These are phyloP conservation scores for Vannuccia rotundouncinata DNA, from an alignment of 2,888 invertebrate genomes.

Conservation along the genomic window DNA sequence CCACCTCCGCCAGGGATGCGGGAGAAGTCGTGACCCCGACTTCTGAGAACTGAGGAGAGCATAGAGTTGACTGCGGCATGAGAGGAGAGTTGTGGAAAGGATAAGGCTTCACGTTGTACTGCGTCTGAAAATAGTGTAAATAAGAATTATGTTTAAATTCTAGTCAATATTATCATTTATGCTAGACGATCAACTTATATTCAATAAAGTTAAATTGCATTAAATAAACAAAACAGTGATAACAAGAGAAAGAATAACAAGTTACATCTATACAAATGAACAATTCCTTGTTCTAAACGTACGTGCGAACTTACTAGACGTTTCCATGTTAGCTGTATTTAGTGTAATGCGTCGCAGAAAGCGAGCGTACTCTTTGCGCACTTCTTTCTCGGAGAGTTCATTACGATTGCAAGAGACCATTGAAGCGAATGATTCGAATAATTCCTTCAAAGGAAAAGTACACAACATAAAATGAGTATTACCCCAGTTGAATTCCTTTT, in stretches of 20 bases:
- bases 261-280: too few relatives aligned
- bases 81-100: background rate
- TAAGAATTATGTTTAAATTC: too few relatives aligned
- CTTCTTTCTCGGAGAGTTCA: background rate
- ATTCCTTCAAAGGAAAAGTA: background rate
- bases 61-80: background rate
- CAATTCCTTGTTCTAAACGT: too few relatives aligned
- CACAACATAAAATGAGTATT: background rate
- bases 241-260: too few relatives aligned
- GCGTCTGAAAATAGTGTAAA: background rate
- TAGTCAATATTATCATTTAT: too few relatives aligned
- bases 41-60: background rate
- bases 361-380: background rate
- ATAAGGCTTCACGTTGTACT: background rate
- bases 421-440: background rate
- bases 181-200: too few relatives aligned
- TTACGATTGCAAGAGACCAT: constrained; percentile 2
- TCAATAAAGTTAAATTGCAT: too few relatives aligned
- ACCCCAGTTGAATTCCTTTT: background rate
- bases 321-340: background rate
- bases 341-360: constrained; percentile 5
- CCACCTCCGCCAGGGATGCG: background rate
- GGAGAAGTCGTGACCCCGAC: background rate
- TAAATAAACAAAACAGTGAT: too few relatives aligned
- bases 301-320: constrained; percentile 5